phyloP scores from a whole-genome alignment of 2,113 vertebrate species.

The Sceloporus undulatus region DNA sequence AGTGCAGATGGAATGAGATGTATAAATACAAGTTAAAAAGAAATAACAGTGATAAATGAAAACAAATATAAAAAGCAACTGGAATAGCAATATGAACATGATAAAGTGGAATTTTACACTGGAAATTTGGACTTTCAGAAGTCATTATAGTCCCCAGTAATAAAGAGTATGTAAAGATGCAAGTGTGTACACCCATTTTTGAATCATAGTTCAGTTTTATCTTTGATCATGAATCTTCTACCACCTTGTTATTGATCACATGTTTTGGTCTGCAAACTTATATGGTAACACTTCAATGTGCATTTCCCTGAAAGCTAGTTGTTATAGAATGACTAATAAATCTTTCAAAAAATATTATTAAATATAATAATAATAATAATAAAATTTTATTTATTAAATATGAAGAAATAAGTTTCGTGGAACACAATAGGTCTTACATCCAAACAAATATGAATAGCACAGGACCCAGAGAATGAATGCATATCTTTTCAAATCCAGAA shows the following conservation, averaged over 20 bases:
- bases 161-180: neutral
- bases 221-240: too few relatives aligned
- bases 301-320: neutral
- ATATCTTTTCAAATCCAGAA: neutral
- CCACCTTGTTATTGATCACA: too few relatives aligned
- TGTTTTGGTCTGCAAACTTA: neutral
- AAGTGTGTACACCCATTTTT: neutral
- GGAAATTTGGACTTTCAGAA: neutral
- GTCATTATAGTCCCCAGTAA: neutral
- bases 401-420: neutral
- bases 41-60: neutral
- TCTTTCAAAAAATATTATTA: neutral
- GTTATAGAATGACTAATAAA: neutral
- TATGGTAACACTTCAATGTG: neutral
- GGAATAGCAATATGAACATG: neutral
- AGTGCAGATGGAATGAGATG: neutral
- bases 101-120: neutral
- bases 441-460: neutral
- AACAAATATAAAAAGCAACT: conserved; percentile 15
- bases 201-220: too few relatives aligned
- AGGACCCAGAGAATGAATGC: neutral
- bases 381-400: too few relatives aligned
- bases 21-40: conserved; percentile 4
- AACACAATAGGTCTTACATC: neutral
- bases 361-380: too few relatives aligned